Percentiles rank a stretch among this genome's conserved stretches.
Conservation (phyloP, 2,888 invertebrate species). For the Callimorpha dominula region DNA sequence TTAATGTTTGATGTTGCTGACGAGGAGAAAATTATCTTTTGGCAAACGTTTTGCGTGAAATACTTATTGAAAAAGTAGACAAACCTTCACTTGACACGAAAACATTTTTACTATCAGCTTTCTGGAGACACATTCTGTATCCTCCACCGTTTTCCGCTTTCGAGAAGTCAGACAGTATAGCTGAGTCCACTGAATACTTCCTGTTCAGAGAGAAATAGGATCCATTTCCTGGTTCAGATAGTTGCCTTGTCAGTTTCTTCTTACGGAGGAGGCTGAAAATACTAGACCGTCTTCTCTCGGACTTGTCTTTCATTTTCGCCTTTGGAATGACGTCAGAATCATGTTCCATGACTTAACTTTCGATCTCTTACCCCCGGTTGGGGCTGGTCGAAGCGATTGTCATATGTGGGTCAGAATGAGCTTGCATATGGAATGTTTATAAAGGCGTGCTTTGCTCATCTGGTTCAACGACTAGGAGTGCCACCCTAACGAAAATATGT, state of each 20-base stretch:
- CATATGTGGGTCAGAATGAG: background rate
- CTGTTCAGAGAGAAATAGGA: slow-evolving; percentile 54
- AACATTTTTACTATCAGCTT: slow-evolving; percentile 46
- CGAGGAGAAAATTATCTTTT: background rate
- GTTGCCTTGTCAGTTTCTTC: slow-evolving; percentile 73
- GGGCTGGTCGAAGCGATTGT: background rate
- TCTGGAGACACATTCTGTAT: slow-evolving; percentile 55
- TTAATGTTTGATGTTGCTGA: background rate
- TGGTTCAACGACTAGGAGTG: background rate
- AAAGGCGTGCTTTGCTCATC: background rate
- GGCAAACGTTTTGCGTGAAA: no score
- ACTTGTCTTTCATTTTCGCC: slow-evolving; percentile 66
- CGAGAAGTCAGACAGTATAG: slow-evolving; percentile 67
- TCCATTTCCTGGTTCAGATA: slow-evolving; percentile 68
- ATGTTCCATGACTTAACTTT: slow-evolving; percentile 58
- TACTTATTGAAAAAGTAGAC: slow-evolving; percentile 31
- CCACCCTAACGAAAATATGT: background rate
- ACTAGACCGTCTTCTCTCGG: slow-evolving; percentile 70
- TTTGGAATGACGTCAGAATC: slow-evolving; percentile 59
- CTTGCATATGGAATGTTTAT: background rate
- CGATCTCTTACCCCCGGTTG: background rate
- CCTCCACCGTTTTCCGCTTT: slow-evolving; percentile 58
- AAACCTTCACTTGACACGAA: slow-evolving; percentile 66
- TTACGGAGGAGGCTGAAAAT: slow-evolving; percentile 75
- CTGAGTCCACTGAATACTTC: slow-evolving; percentile 77